Conservation (phyloP, 2,888 invertebrate genomes). For the Phoenoteleia sp. region DNA sequence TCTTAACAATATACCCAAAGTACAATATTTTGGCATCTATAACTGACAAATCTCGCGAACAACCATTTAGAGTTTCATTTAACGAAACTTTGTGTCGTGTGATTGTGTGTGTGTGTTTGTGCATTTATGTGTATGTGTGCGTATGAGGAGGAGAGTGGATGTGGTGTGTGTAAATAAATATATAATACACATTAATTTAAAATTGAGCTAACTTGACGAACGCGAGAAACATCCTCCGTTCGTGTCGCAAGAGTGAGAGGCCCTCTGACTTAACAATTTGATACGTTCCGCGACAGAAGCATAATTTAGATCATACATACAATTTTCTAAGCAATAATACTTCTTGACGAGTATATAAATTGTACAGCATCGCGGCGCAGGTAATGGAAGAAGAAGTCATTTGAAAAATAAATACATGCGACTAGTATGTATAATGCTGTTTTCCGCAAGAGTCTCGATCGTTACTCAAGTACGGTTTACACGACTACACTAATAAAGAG, state of each 20-base stretch:
- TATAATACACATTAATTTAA: conserved; percentile 72
- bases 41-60: conserved; percentile 83
- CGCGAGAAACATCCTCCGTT: conserved; percentile 37
- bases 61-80: conserved; percentile 82
- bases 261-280: conserved; percentile 59
- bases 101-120: conserved; percentile 13
- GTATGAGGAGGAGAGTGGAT: conserved; percentile 10
- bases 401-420: conserved; percentile 70
- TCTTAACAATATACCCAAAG: conserved; percentile 82
- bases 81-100: conserved; percentile 78
- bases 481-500: conserved; percentile 74
- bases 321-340: conserved; percentile 71
- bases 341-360: conserved; percentile 59
- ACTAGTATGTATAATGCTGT: conserved; percentile 64
- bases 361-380: conserved; percentile 58
- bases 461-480: conserved; percentile 62
- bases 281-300: conserved; percentile 62
- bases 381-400: conserved; percentile 66
- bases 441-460: conserved; percentile 67
- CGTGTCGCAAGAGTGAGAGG: conserved; percentile 50
- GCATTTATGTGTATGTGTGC: not conserved
- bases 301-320: conserved; percentile 61
- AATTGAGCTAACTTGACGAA: conserved; percentile 71
- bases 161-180: conserved; percentile 62
- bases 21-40: conserved; percentile 82